Conservation (phyloP, 1,140 invertebrate species). For the Chionoecetes opilio region DNA sequence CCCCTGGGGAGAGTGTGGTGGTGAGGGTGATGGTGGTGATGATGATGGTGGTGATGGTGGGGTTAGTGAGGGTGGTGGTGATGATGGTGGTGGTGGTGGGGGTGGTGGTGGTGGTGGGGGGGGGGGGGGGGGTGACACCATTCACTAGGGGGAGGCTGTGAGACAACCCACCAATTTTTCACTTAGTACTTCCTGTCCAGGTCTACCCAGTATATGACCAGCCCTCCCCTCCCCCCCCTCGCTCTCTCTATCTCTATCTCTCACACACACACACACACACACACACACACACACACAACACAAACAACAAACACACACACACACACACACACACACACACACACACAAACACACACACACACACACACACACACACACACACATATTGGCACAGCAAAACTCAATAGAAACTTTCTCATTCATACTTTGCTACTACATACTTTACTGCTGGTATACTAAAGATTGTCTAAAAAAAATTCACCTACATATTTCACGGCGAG, state of each 20-base stretch:
- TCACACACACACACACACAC: not conserved
- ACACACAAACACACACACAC: not conserved
- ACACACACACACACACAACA: not conserved
- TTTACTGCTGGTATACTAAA: no score
- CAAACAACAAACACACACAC: not conserved
- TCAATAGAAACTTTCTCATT: not conserved
- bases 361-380: not conserved
- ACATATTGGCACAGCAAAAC: not conserved
- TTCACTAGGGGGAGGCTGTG: not conserved
- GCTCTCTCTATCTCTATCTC: slow-evolving; percentile 2
- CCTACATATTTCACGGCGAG: no score
- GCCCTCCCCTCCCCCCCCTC: not conserved
- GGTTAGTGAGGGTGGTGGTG: not conserved
- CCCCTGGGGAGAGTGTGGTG: not conserved
- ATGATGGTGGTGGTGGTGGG: not conserved
- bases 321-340: not conserved
- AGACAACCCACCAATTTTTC: slow-evolving; percentile 45
- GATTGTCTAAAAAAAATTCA: no score
- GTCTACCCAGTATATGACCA: slow-evolving; percentile 14
- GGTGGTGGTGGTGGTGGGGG: slow-evolving; percentile 20
- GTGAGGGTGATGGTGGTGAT: not conserved
- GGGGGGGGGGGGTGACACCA: not conserved
- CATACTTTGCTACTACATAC: no score
- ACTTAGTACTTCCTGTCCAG: slow-evolving; percentile 46
- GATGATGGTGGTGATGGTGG: not conserved